Evolutionary conservation across 2,888 invertebrate genomes (phyloP).

Genomic region (Cynaeus angustus): DNA sequence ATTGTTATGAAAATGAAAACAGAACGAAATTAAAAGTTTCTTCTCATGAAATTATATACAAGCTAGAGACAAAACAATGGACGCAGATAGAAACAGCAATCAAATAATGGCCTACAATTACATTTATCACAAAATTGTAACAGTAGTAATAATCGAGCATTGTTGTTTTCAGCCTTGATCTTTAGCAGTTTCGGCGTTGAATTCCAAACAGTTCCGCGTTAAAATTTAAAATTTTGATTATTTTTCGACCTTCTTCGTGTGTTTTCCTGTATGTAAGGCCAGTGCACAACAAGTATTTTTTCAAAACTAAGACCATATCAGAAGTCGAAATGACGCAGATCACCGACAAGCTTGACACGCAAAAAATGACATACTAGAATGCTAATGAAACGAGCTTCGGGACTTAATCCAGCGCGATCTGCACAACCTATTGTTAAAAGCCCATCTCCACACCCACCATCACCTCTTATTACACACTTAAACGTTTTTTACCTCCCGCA

Average conservation of each 20-base stretch:
- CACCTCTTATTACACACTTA: constrained; percentile 46
- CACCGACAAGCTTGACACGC: background rate
- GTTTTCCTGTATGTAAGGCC: background rate
- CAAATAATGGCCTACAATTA: background rate
- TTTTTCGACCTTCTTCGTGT: background rate
- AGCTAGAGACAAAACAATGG: too few species aligned
- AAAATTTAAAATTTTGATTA: constrained; percentile 13
- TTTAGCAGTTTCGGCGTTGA: constrained; percentile 5
- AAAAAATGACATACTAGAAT: constrained; percentile 9
- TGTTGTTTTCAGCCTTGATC: constrained; percentile 7
- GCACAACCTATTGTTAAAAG: constrained; percentile 39
- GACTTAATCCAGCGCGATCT: constrained; percentile 20
- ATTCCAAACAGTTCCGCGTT: background rate
- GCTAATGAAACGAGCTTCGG: constrained; percentile 28
- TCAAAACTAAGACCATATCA: background rate
- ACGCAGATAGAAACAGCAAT: background rate
- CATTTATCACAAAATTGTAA: background rate
- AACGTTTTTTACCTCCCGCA: constrained; percentile 46
- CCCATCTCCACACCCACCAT: constrained; percentile 48
- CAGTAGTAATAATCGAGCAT: background rate
- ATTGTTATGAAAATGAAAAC: too few species aligned
- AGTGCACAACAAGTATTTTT: background rate
- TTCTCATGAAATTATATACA: too few species aligned
- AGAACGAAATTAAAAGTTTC: too few species aligned
- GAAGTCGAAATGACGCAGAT: background rate